Percentiles rank a stretch among this genome's conserved stretches.
These are phyloP conservation scores for Origma solitaria DNA, from an alignment of 2,113 vertebrate species.

Conservation along the genomic window DNA sequence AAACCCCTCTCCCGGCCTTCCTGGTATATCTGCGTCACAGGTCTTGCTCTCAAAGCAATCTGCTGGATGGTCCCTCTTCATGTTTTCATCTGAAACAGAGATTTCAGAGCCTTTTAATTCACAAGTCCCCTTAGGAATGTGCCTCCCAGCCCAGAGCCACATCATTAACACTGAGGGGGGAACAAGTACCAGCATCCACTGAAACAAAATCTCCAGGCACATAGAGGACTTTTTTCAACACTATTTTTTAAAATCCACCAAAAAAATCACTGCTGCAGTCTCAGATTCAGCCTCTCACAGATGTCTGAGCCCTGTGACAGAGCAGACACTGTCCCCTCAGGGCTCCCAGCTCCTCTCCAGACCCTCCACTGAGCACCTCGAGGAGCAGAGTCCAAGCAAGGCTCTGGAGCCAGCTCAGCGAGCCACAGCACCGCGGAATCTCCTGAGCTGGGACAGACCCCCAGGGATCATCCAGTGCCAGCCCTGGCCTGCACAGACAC, in stretches of 20 bases:
- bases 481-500: background rate
- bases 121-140: background rate
- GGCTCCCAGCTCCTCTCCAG: background rate
- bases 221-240: background rate
- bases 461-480: background rate
- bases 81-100: background rate
- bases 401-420: background rate
- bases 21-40: background rate
- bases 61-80: background rate
- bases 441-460: background rate
- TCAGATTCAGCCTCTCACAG: background rate
- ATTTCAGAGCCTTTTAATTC: background rate
- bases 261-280: background rate
- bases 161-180: background rate
- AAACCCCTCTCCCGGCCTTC: background rate
- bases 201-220: background rate
- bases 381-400: background rate
- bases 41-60: background rate
- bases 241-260: background rate
- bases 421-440: background rate
- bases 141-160: background rate
- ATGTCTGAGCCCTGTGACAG: background rate
- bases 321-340: background rate
- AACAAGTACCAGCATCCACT: background rate
- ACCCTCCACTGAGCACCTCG: background rate